Base-by-base conservation (phyloP, 1,140 invertebrate species). In the Anoplophora glabripennis region DNA sequence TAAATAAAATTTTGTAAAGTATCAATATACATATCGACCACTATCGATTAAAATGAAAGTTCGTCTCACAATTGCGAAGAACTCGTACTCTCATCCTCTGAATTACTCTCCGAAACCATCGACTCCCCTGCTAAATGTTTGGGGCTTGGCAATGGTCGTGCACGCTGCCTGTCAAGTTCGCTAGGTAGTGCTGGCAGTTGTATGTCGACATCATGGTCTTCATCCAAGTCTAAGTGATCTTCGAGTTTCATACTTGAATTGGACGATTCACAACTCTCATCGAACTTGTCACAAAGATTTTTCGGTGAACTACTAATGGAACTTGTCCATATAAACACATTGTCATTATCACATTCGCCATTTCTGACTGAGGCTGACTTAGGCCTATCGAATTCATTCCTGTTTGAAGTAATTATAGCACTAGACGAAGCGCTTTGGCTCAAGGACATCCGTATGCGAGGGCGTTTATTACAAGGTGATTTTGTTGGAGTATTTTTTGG, bases 91-190 rank as follows among this genome's bases (percentile, higher is more conserved):
- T 81, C 80, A 64, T 81, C 81, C 61, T 82, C 80, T 0, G 80
- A 81, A 55, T 81, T 81, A 45, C 79, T 77, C 42, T 81, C 80
- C 3, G 78, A 80, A 10, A 79, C 76, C 63, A 75, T 74, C 18
- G 84, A 82, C 68, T 86, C 84, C 4, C 83, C 84, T n/a, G 83
- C 84, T 4, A 84, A 82, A 64, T 85, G 83, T 65, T 85, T 84
- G 41, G 74, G 73, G 15, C 66, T 65, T 11, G 74, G 74, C 38
- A 76, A 58, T 42, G n/a, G 65, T 40, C 14, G 63, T 17, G 11
- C 57, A 35, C 65, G 67, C 33, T 68, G 69, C 14, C 69, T 53
- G 42, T 72, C 68, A 42, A 76, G 69, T 63, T 75, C 73, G 46
- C 66, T 74, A 37, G 74, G 74, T 52, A 76, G 56, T 1, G 70